Evolutionary conservation across 2,113 vertebrate species (phyloP).

Genomic region (Hoplias malabaricus): DNA sequence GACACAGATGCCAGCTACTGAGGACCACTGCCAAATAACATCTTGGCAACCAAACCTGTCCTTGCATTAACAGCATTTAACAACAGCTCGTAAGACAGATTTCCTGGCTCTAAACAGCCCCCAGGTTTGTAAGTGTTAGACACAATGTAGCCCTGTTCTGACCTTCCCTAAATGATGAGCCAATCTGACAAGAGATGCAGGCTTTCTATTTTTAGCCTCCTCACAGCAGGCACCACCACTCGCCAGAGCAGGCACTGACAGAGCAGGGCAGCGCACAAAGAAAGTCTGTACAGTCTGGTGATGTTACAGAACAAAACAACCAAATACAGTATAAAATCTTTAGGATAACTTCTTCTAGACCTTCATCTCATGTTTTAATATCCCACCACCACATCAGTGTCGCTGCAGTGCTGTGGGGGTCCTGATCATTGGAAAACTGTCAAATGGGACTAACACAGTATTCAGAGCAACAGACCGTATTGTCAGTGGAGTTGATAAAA

Average conservation of each 20-base stretch:
- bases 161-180: not conserved
- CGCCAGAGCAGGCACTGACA: not conserved
- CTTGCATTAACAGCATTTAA: not conserved
- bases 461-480: too few relatives aligned
- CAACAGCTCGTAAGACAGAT: not conserved
- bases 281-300: not conserved
- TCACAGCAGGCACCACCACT: constrained; percentile 10
- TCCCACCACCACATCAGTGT: too few relatives aligned
- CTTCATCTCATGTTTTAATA: too few relatives aligned
- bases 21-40: not conserved
- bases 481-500: too few relatives aligned
- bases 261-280: not conserved
- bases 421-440: too few relatives aligned
- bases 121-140: not conserved
- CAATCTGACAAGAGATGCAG: not conserved
- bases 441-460: too few relatives aligned
- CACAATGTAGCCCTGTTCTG: not conserved
- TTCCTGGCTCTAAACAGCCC: not conserved
- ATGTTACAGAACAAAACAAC: not conserved
- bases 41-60: not conserved
- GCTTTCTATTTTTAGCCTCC: constrained; percentile 37
- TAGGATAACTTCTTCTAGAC: too few relatives aligned
- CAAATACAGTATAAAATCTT: not conserved
- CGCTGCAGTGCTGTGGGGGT: too few relatives aligned
- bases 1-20: not conserved